Percentiles rank a stretch among this genome's conserved stretches.
Conservation (phyloP, 2,888 invertebrate species). For the Coelopa pilipes region DNA sequence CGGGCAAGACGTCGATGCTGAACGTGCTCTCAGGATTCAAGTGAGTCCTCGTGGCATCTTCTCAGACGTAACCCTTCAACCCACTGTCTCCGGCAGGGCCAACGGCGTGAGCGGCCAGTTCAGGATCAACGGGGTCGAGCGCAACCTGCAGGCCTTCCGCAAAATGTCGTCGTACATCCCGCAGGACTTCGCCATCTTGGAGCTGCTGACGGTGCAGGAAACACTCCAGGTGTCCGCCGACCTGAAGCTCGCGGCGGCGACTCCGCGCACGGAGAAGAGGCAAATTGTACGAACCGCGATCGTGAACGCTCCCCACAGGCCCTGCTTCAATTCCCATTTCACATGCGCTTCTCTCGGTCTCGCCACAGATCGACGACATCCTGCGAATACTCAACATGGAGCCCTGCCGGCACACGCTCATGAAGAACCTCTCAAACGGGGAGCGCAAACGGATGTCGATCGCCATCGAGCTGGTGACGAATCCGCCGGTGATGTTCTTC, state of each 20-base stretch:
- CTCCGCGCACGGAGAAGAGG: conserved; percentile 73
- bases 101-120: conserved; percentile 73
- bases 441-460: conserved; percentile 90
- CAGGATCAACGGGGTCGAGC: conserved; percentile 74
- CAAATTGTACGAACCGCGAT: conserved; percentile 69
- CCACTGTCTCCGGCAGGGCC: conserved; percentile 46
- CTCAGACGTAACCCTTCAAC: too few relatives aligned
- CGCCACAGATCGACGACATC: conserved; percentile 78
- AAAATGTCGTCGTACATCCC: conserved; percentile 79
- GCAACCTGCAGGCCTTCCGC: conserved; percentile 75
- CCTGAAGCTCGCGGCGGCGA: conserved; percentile 79
- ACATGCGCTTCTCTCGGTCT: conserved; percentile 19
- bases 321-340: too few relatives aligned
- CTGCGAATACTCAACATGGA: conserved; percentile 78
- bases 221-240: conserved; percentile 85
- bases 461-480: conserved; percentile 88
- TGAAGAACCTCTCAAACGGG: conserved; percentile 83
- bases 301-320: background rate
- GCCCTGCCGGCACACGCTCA: conserved; percentile 74
- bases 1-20: conserved; percentile 81
- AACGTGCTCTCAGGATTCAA: conserved; percentile 79
- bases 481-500: conserved; percentile 93
- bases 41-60: conserved; percentile 64
- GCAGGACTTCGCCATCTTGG: conserved; percentile 84
- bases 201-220: conserved; percentile 84